Evolutionary conservation across 1,140 invertebrate species (phyloP).

Genomic region (Venustaconcha ellipsiformis): DNA sequence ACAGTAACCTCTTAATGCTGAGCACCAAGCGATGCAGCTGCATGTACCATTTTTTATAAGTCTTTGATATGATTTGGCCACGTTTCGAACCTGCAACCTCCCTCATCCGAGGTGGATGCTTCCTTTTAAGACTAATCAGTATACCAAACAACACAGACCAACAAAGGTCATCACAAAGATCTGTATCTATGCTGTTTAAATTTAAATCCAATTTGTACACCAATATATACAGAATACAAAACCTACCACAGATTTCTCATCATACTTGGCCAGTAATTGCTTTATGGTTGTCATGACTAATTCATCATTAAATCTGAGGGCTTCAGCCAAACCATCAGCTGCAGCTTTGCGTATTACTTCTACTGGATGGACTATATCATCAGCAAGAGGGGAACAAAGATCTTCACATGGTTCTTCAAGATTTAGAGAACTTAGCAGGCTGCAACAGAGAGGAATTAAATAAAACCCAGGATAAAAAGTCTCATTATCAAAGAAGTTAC

Average conservation of each 20-base stretch:
- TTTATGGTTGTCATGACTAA: constrained; percentile 75
- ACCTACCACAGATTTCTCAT: constrained; percentile 78
- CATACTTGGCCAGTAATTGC: constrained; percentile 81
- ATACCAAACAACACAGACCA: too few relatives aligned
- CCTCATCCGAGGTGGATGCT: too few relatives aligned
- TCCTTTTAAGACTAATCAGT: too few relatives aligned
- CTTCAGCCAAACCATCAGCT: constrained; percentile 79
- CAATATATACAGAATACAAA: too few relatives aligned
- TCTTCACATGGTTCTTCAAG: constrained; percentile 73
- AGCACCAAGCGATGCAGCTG: too few relatives aligned
- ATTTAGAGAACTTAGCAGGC: constrained; percentile 77
- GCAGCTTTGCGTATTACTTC: constrained; percentile 84
- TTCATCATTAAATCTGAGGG: constrained; percentile 74
- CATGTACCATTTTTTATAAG: too few relatives aligned
- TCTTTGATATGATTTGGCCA: too few relatives aligned
- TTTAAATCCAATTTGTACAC: too few relatives aligned
- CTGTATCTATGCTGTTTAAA: too few relatives aligned
- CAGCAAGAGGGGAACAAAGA: constrained; percentile 73
- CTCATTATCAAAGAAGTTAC: neutral
- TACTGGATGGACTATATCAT: constrained; percentile 84
- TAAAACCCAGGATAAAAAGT: neutral
- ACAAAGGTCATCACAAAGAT: too few relatives aligned
- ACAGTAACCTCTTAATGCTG: too few relatives aligned
- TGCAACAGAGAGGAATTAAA: constrained; percentile 25
- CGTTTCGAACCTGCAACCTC: too few relatives aligned